Evolutionary conservation across 2,888 invertebrate species (phyloP), one percentile per base, ranked within the genome.

Genomic region (Psylliodes chrysocephalus): DNA sequence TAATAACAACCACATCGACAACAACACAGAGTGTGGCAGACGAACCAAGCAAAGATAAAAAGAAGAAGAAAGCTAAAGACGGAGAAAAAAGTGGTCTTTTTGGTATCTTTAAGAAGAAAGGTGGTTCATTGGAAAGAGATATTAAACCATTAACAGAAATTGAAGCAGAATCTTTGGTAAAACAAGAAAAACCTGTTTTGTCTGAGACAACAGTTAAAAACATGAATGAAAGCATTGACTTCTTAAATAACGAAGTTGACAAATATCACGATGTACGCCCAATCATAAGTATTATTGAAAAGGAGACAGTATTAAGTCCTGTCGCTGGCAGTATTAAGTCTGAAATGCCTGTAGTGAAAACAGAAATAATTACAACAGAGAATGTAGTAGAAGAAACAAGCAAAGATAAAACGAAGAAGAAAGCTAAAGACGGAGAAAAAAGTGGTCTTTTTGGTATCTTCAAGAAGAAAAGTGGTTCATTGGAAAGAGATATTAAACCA

Each of bases 151-250:
- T 12, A 17, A 33, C 33, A 10, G 17, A 2, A 33, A 17, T 30
- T 7, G 54, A 22, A 63, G 52, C 2, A 28, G n/a, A 38, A 42
- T 12, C 1, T 12, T 10, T 40, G 5, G 28, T 38, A 56, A 17
- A 1, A 1, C 47, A 30, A 46, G 51, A 33, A 17, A 44, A 44
- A 35, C 12, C 42, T 35, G 51, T 63, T 30, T 33, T 70, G 2
- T 69, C 71, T 18, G 72, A 71, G 42, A 56, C 54, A 28, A 17
- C 52, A 22, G n/a, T 71, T 7, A 53, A 68, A 63, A 54, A 70
- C 25, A 72, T 71, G 63, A 19, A 65, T 4, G 60, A 71, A 6
- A 69, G 70, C 5, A 64, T 68, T n/a, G 40, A 53, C 1, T 76
- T 76, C 28, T 44, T 75, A 6, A 53, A 62, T 17, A 51, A 56